Base-by-base conservation (phyloP, 2,888 invertebrate genomes). In the Habrosyne pyritoides region DNA sequence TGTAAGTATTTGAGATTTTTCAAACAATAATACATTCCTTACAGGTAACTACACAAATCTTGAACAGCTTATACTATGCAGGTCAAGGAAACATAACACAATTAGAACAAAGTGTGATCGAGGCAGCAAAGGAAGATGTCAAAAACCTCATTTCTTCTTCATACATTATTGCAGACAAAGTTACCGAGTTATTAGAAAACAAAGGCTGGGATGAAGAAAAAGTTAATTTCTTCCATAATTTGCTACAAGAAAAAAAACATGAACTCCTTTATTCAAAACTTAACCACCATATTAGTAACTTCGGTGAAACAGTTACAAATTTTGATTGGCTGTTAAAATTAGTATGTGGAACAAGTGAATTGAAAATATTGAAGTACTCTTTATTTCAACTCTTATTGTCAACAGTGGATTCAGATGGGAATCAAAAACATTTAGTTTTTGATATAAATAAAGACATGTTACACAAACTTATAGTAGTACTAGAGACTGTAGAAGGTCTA, bases 251-350 rank as follows among this genome's bases (percentile, higher is more conserved):
- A 10, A 74, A 67, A 49, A 80, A 77, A 62, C 66, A 63, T 1
- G 70, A 78, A 60, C 53, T 87, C 24, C 56, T 86, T 10, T 75
- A 75, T 60, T 66, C 73, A 47, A 71, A 73, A 51, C 61, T 88
- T 1, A 66, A 78, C 57, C 59, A 77, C 46, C 69, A 79, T 36
- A 85, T 80, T 52, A 82, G 84, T 70, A 59, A 14, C 21, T 71
- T 72, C 63, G 83, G 86, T 55, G 81, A 87, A 63, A 76, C 72
- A 48, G 46, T 86, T 12, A 63, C 60, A 18, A 68, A 77, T 54
- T 84, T 83, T 72, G 79, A 87, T 64, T 90, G 89, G 88, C 48
- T 65, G 52, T 58, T 88, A 6, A 89, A 89, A 69, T 61, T 79
- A 50, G 71, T 87, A 47, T 61, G 81, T 50, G 90, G 90, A 8